These are phyloP conservation scores for Accipiter cooperii DNA, from an alignment of 2,113 vertebrate genomes.

Conservation along the genomic window DNA sequence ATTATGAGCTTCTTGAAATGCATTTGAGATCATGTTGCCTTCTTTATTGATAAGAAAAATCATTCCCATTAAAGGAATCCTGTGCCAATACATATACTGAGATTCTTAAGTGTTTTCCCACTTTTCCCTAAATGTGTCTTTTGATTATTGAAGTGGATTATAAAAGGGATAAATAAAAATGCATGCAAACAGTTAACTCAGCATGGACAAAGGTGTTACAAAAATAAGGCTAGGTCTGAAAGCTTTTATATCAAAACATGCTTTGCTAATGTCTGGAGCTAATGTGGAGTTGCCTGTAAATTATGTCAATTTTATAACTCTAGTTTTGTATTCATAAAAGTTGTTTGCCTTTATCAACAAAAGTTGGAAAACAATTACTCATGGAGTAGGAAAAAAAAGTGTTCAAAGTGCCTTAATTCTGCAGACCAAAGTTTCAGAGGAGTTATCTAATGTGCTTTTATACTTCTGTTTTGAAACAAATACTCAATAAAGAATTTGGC, in stretches of 20 bases:
- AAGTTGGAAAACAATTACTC: conserved; percentile 40
- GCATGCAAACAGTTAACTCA: conserved; percentile 47
- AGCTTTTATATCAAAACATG: conserved; percentile 59
- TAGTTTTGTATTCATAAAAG: conserved; percentile 68
- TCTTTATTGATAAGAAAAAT: background rate
- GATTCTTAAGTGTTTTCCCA: background rate
- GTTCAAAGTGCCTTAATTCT: conserved; percentile 59
- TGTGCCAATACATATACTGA: background rate
- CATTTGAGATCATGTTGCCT: background rate
- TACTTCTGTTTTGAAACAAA: conserved; percentile 71
- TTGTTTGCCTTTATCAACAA: conserved; percentile 57
- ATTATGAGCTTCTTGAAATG: background rate
- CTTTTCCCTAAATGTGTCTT: background rate
- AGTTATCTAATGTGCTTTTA: conserved; percentile 53
- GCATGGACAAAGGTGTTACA: conserved; percentile 33
- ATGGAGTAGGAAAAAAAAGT: conserved; percentile 47
- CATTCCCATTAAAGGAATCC: background rate
- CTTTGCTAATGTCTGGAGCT: conserved; percentile 60
- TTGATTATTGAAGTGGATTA: background rate
- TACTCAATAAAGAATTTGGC: conserved; percentile 78
- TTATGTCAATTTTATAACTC: conserved; percentile 65
- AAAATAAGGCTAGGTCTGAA: conserved; percentile 62
- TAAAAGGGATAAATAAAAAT: conserved; percentile 6
- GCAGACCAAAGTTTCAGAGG: conserved; percentile 54
- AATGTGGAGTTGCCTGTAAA: conserved; percentile 69